Evolutionary conservation across 2,113 vertebrate species (phyloP), one percentile per base, ranked within the genome.

Genomic region (Natator depressus): DNA sequence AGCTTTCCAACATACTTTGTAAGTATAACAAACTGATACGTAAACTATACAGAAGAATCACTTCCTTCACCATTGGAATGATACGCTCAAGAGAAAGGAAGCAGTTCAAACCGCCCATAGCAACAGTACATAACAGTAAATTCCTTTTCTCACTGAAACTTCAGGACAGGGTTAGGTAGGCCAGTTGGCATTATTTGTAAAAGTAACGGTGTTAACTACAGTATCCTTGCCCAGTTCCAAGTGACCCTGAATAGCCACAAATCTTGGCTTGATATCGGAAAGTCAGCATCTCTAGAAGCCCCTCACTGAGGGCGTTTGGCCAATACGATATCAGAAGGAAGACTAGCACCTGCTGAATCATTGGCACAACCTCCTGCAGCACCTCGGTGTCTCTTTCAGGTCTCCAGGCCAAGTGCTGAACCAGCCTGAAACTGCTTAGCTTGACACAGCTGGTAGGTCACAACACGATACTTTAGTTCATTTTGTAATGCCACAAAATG

Each of bases 121-220:
- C 31, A 49, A 50, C 1, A 82, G 35, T 80, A 62, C 14, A 82
- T 89, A n/a, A 1, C 82, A 75, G 2, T 55, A n/a, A 65, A 89
- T 51, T 82, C 42, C 42, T 46, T 76, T 90, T 94, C 93, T 50
- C 89, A 42, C 27, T n/a, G n/a, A 89, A 51, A 50, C 85, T 91
- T 93, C 46, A 31, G 80, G 87, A 62, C 87, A 84, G 42, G 12
- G 20, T 27, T 47, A 78, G 24, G 22, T 46, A 76, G n/a, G 22
- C 22, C 22, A 42, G 3, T 51, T 62, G 42, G 29, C 29, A 2
- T n/a, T 81, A n/a, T 38, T 35, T 38, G 19, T 38, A 4, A 17
- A 57, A 47, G 6, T 4, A 25, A 72, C 0, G 0, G 7, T 47
- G 29, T n/a, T 75, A 83, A 87, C 1, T 0, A 0, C 6, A 69